Conservation (phyloP, 1,140 invertebrate species). For the Drosophila ambigua region DNA sequence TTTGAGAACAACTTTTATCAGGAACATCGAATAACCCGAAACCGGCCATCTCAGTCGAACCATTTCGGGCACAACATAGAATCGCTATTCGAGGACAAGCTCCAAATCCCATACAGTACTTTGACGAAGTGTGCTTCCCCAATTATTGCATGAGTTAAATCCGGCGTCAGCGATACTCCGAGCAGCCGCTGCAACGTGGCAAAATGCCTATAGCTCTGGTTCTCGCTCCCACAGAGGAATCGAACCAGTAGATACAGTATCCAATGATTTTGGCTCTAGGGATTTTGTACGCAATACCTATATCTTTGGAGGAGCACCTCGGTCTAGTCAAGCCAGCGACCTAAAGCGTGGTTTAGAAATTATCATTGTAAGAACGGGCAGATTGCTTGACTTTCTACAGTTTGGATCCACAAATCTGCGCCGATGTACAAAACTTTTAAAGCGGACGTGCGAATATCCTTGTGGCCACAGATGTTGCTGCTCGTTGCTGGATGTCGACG, state of each 20-base stretch:
- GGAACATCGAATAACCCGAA: conserved; percentile 89
- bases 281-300: conserved; percentile 94
- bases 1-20: conserved; percentile 88
- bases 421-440: conserved; percentile 97
- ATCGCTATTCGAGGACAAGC: conserved; percentile 85
- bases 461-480: conserved; percentile 99
- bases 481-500: conserved; percentile 98
- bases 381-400: conserved; percentile 93
- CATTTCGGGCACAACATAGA: too few species aligned
- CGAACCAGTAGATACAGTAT: conserved; percentile 99
- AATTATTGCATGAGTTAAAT: conserved; percentile 89
- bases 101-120: conserved; percentile 90
- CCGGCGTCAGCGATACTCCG: conserved; percentile 87
- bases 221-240: conserved; percentile 96
- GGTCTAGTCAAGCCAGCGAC: conserved; percentile 92
- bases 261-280: conserved; percentile 94
- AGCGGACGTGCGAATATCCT: conserved; percentile 94
- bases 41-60: conserved; percentile 88
- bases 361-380: conserved; percentile 96
- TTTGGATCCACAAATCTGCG: conserved; percentile 93
- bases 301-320: conserved; percentile 97
- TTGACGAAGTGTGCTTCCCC: conserved; percentile 93
- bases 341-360: conserved; percentile 94
- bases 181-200: conserved; percentile 87
- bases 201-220: conserved; percentile 97